Evolutionary conservation across 1,140 invertebrate genomes (phyloP).

Genomic region (Sipha flava): DNA sequence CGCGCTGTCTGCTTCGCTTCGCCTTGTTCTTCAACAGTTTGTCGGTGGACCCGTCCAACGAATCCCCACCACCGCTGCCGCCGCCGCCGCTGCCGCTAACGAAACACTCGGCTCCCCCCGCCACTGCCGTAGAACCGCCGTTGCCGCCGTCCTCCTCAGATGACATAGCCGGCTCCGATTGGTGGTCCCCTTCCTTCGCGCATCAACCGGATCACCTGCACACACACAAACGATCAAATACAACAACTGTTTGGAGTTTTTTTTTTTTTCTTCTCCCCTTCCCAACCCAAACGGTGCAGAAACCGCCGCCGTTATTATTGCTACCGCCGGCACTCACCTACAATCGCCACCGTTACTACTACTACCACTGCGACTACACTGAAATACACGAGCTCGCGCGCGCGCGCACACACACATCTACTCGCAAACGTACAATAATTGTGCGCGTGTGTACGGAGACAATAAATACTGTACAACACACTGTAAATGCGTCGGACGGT

Average conservation of each 20-base stretch:
- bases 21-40: conserved; percentile 81
- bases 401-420: not conserved
- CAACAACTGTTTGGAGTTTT: conserved; percentile 6
- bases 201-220: conserved; percentile 32
- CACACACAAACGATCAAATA: not conserved
- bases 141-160: conserved; percentile 32
- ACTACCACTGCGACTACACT: not conserved
- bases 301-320: not conserved
- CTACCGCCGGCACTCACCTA: not conserved
- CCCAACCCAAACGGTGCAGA: not conserved
- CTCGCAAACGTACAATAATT: not conserved
- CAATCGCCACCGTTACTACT: not conserved
- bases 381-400: too few relatives aligned
- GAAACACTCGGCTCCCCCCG: conserved; percentile 28
- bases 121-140: conserved; percentile 7
- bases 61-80: conserved; percentile 1
- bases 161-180: conserved; percentile 32
- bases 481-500: not conserved
- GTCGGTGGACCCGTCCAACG: conserved; percentile 52
- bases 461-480: conserved; percentile 1
- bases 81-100: not conserved
- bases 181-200: conserved; percentile 27
- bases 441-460: not conserved
- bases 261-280: not conserved
- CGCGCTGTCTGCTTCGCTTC: conserved; percentile 84